Base-by-base conservation (phyloP, 2,888 invertebrate genomes). In the Chrysomela aeneicollis region DNA sequence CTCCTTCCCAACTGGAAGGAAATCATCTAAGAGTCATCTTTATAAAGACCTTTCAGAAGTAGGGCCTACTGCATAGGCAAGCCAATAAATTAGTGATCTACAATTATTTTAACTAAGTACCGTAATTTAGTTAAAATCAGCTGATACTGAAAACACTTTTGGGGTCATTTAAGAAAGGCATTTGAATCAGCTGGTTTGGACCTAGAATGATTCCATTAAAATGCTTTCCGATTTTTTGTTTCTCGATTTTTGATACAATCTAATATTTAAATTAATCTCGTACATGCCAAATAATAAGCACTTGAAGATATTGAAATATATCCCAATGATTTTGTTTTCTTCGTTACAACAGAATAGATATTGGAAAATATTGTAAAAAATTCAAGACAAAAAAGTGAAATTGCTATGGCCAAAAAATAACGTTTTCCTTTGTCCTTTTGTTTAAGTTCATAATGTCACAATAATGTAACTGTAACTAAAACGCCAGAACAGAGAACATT, bases 31-130 rank as follows among this genome's bases (percentile, higher is more conserved):
- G 15, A 63, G 59, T 37, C 50, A 60, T 47, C 37, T 50, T 58
- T 61, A 59, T 63, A 62, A 63, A 59, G 26, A 55, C 19, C 35
- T n/a, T 58, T 37, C 60, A 61, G 42, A 64, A 32, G 42, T 61
- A 68, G 55, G 59, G 61, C 64, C 65, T 53, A 55, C 52, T 54
- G 19, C 19, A 26, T 47, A 47, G 68, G 69, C 69, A 59, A 64
- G 68, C 70, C 73, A 73, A 73, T 69, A 61, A 64, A 65, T 60
- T 61, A 69, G 68, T 64, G 64, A 70, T 66, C 47, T 53, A 64
- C 59, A 59, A 19, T 15, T 15, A 42, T 42, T 15, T n/a, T n/a
- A n/a, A n/a, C n/a, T 2, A 42, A 42, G 4, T 4, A 15, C n/a
- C n/a, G 15, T 42, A 42, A 42, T 42, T 3, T 15, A 42, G 42